phyloP scores from a whole-genome alignment of 2,888 invertebrate species.

The Caenorhabditis drosophilae region DNA sequence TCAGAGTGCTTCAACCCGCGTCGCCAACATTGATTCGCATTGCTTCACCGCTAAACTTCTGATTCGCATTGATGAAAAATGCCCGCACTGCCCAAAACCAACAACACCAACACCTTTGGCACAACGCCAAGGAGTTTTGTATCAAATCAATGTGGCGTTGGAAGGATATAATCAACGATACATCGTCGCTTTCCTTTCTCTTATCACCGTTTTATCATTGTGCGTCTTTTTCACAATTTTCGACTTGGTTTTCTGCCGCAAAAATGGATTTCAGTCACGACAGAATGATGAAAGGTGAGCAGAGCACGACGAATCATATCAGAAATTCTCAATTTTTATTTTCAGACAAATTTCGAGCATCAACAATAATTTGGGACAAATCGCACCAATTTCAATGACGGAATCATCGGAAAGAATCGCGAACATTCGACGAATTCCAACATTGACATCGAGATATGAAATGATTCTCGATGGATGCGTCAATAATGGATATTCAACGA shows the following conservation, averaged over 20 bases:
- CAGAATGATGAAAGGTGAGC: no score
- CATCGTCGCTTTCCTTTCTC: neutral
- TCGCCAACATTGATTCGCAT: conserved; percentile 17
- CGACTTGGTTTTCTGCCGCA: neutral
- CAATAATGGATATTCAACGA: no score
- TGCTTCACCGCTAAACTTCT: conserved; percentile 27
- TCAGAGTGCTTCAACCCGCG: neutral
- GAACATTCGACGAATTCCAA: conserved; percentile 2
- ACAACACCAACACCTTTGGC: neutral
- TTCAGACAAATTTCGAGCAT: neutral
- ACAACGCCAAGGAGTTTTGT: neutral
- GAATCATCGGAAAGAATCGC: neutral
- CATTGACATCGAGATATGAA: neutral
- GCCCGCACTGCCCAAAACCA: conserved; percentile 25
- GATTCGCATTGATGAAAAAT: conserved; percentile 18
- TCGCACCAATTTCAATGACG: neutral
- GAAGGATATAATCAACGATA: neutral
- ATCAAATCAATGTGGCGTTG: neutral
- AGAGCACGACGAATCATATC: no score
- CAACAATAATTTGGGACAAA: no score
- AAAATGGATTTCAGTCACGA: no score
- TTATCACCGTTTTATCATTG: neutral
- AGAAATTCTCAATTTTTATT: neutral
- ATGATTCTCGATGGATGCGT: no score
- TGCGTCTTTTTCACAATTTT: neutral